Evolutionary conservation across 2,888 invertebrate genomes (phyloP).

Genomic region (Metellina segmentata): DNA sequence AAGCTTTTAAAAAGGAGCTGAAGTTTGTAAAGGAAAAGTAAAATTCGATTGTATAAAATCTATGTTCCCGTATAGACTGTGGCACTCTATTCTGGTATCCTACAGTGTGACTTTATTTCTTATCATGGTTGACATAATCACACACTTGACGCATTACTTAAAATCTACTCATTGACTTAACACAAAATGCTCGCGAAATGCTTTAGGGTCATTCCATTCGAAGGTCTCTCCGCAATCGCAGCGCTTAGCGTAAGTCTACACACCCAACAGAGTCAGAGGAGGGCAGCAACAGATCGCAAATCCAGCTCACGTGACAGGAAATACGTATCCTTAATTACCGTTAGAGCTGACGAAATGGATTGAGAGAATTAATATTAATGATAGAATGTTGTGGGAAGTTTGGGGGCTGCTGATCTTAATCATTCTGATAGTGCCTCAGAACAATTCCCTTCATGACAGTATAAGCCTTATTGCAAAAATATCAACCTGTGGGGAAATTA

Average conservation of each 20-base stretch:
- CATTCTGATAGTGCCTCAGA: neutral
- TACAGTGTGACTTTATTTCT: no score
- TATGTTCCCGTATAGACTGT: no score
- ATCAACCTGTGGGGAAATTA: constrained; percentile 7
- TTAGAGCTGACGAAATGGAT: constrained; percentile 36
- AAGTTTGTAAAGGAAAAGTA: no score
- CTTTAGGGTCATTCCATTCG: neutral
- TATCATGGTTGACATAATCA: no score
- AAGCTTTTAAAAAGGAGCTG: no score
- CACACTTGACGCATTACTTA: no score
- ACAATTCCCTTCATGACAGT: no score
- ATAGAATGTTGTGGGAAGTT: constrained; percentile 49
- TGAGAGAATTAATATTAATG: constrained; percentile 62
- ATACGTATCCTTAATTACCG: constrained; percentile 43
- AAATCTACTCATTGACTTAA: no score
- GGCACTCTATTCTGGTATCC: no score
- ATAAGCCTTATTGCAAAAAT: no score
- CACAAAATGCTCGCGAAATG: no score
- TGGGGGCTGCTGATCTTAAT: constrained; percentile 7
- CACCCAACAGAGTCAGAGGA: constrained; percentile 2
- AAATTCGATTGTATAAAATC: no score
- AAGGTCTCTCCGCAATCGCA: neutral
- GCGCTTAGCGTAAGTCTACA: neutral
- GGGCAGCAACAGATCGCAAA: constrained; percentile 6
- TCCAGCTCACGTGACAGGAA: constrained; percentile 53